Percentiles rank a stretch among this genome's conserved stretches.
Conservation (phyloP, 2,888 invertebrate genomes). For the Merodon equestris region DNA sequence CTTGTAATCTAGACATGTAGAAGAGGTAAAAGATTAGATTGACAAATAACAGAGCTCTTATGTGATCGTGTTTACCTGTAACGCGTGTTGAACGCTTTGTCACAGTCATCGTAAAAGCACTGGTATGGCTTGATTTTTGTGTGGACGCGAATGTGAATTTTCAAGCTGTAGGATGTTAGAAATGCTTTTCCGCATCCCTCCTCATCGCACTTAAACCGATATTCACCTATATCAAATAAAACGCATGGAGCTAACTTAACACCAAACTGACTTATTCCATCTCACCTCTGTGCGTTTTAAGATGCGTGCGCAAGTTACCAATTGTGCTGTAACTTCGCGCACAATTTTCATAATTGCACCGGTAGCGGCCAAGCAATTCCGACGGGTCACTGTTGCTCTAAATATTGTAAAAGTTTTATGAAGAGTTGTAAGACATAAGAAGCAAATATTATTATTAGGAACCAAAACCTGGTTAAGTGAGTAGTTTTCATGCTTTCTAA, state of each 20-base stretch:
- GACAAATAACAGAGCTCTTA: background rate
- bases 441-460: too few species aligned
- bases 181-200: constrained; percentile 94
- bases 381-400: constrained; percentile 73
- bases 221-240: constrained; percentile 86
- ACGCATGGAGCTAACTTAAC: too few species aligned
- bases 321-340: constrained; percentile 94
- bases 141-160: constrained; percentile 96
- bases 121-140: constrained; percentile 95
- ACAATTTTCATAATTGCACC: constrained; percentile 94
- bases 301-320: constrained; percentile 95
- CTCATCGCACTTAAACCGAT: constrained; percentile 93
- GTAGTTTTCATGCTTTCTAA: too few species aligned
- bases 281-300: constrained; percentile 98
- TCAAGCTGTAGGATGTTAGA: constrained; percentile 95
- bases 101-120: constrained; percentile 90
- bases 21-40: background rate
- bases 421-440: too few species aligned
- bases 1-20: constrained; percentile 82
- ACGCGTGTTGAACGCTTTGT: constrained; percentile 95
- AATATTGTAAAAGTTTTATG: too few species aligned
- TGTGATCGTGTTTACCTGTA: constrained; percentile 83
- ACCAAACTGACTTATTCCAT: constrained; percentile 69
- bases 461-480: too few species aligned
- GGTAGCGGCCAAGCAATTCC: constrained; percentile 83